Evolutionary conservation across 2,113 vertebrate genomes (phyloP).

Genomic region (Oxyura jamaicensis): DNA sequence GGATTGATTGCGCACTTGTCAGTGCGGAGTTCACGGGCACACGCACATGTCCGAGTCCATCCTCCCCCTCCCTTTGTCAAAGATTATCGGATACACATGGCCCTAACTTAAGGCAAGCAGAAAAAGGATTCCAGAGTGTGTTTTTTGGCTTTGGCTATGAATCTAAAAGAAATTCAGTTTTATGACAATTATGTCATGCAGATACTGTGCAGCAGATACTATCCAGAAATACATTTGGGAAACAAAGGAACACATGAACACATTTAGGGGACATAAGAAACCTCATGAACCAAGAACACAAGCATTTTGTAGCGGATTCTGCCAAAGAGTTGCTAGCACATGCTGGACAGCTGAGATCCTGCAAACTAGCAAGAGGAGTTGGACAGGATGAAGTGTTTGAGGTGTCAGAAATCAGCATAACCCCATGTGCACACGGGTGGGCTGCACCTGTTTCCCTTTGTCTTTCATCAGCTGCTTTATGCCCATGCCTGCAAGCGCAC

Average conservation of each 20-base stretch:
- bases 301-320: background rate
- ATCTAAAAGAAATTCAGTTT: background rate
- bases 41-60: background rate
- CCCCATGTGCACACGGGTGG: accelerated
- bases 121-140: background rate
- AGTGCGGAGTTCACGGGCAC: background rate
- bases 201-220: background rate
- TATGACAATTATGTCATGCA: background rate
- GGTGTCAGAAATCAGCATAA: background rate
- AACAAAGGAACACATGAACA: background rate
- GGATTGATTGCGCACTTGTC: slow-evolving; percentile 36
- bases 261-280: background rate
- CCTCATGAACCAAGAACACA: background rate
- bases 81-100: background rate
- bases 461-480: background rate
- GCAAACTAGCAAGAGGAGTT: background rate
- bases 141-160: background rate
- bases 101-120: background rate
- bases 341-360: background rate
- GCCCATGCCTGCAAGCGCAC: background rate
- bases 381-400: background rate
- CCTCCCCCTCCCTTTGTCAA: background rate
- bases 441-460: background rate
- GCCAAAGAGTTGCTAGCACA: background rate
- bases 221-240: background rate